phyloP scores from a whole-genome alignment of 2,113 vertebrate species.

The Hippolais icterina region DNA sequence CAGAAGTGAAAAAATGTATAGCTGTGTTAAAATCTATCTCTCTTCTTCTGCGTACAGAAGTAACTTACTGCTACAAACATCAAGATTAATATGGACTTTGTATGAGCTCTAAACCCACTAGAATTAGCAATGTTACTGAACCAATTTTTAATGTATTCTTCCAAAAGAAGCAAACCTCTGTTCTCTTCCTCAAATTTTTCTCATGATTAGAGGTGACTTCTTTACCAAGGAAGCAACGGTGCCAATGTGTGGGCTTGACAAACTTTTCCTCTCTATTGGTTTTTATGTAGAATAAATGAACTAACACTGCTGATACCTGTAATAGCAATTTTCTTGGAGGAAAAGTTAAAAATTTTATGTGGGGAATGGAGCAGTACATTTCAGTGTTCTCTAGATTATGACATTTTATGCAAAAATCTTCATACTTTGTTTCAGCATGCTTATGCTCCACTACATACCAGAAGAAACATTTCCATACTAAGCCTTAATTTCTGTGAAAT shows the following conservation, averaged over 20 bases:
- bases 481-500: background rate
- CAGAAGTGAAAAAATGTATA: background rate
- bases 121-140: background rate
- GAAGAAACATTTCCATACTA: background rate
- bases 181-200: background rate
- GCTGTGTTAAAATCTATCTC: background rate
- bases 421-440: background rate
- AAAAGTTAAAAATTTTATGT: background rate
- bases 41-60: background rate
- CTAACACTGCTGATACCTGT: background rate
- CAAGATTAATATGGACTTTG: background rate
- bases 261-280: background rate
- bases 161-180: background rate
- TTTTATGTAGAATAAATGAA: background rate
- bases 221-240: background rate
- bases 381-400: background rate
- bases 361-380: background rate
- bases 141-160: background rate
- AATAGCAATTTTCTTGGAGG: background rate
- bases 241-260: background rate
- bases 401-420: background rate
- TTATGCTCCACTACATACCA: background rate
- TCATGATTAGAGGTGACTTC: background rate
- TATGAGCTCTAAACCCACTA: background rate
- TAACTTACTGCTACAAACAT: background rate